Conservation (phyloP, 2,113 vertebrate species). For the Vulpes lagopus region DNA sequence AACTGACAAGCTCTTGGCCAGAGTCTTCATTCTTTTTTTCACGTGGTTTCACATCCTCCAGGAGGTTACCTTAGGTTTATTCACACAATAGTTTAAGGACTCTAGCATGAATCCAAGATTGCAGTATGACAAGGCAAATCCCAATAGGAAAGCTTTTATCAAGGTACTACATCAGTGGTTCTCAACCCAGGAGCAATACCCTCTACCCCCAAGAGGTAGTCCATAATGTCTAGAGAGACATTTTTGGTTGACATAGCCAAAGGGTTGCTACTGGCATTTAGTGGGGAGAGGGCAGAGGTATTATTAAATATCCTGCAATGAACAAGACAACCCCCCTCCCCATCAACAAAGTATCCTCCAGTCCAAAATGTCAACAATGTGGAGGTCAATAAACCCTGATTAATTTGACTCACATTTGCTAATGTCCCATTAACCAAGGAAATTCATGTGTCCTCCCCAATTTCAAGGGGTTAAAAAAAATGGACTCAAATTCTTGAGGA, state of each 20-base stretch:
- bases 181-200: neutral
- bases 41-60: neutral
- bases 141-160: neutral
- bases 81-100: neutral
- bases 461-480: neutral
- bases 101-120: neutral
- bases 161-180: neutral
- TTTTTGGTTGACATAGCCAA: neutral
- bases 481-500: neutral
- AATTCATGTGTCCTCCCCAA: accelerated
- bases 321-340: accelerated
- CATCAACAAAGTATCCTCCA: neutral
- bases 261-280: neutral
- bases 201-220: neutral
- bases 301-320: neutral
- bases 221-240: neutral
- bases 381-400: neutral
- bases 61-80: neutral
- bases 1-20: neutral
- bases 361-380: neutral
- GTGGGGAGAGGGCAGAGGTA: neutral
- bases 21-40: neutral
- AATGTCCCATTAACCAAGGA: neutral
- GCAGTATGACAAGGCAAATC: neutral
- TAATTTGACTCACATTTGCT: neutral